Conservation (phyloP, 2,888 invertebrate species). For the Trisateles emortualis region DNA sequence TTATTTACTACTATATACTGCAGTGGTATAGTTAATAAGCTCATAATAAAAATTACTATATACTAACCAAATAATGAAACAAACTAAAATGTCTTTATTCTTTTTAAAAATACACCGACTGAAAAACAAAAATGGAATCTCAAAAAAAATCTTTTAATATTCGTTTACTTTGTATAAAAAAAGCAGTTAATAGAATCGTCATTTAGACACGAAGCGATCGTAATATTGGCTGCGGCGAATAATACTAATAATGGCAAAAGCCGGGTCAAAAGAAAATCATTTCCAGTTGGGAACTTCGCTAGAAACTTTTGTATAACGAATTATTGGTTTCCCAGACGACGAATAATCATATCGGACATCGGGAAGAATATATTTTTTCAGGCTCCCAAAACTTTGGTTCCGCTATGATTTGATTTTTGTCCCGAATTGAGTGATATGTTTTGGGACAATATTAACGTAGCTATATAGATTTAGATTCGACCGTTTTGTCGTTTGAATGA, state of each 20-base stretch:
- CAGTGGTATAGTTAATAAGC: too few species aligned
- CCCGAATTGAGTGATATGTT: conserved; percentile 58
- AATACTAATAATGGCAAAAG: conserved; percentile 72
- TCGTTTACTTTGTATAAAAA: conserved; percentile 26
- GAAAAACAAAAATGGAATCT: not conserved
- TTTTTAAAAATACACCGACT: not conserved
- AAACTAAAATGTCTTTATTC: not conserved
- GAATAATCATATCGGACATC: conserved; percentile 71
- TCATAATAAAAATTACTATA: too few species aligned
- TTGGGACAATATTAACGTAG: conserved; percentile 42
- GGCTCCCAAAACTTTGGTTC: conserved; percentile 37
- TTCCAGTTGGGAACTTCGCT: conserved; percentile 69
- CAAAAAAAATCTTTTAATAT: conserved; percentile 28
- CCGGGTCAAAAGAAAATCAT: conserved; percentile 78
- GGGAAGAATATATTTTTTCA: conserved; percentile 58
- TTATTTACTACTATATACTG: too few species aligned
- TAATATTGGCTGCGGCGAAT: conserved; percentile 69
- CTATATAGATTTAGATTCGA: conserved; percentile 47
- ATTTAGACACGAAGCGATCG: conserved; percentile 44
- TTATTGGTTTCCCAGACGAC: conserved; percentile 78
- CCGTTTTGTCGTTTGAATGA: conserved; percentile 49
- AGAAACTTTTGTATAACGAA: conserved; percentile 79
- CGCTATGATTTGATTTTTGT: conserved; percentile 56
- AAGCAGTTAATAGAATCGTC: conserved; percentile 43
- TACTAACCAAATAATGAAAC: not conserved